Conservation (phyloP, 2,888 invertebrate species). For the Camponotus fellah region DNA sequence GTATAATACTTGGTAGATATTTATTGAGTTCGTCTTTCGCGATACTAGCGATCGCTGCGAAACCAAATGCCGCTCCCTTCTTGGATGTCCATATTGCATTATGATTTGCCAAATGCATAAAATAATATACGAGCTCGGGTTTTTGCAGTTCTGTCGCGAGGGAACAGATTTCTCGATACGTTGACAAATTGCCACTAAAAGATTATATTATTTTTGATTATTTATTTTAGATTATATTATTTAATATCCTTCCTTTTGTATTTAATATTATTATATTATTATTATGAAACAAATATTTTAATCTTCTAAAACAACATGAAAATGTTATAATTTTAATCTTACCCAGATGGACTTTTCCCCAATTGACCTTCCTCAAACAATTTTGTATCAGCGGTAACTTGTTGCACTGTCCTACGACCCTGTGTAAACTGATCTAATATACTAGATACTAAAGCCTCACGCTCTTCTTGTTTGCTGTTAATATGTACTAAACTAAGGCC, state of each 20-base stretch:
- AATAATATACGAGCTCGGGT: slow-evolving; percentile 97
- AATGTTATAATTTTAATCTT: slow-evolving; percentile 70
- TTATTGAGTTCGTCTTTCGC: slow-evolving; percentile 94
- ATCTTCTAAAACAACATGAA: neutral
- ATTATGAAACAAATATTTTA: neutral
- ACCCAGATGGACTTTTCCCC: slow-evolving; percentile 96
- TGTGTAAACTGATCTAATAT: slow-evolving; percentile 94
- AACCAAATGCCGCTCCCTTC: slow-evolving; percentile 97
- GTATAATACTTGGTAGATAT: slow-evolving; percentile 94
- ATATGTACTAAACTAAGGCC: slow-evolving; percentile 96
- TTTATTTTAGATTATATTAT: too few species aligned
- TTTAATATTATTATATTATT: neutral
- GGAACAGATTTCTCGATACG: slow-evolving; percentile 97
- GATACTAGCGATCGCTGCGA: slow-evolving; percentile 94
- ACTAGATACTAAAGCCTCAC: slow-evolving; percentile 91
- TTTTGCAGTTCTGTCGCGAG: slow-evolving; percentile 97
- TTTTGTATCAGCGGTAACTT: slow-evolving; percentile 94
- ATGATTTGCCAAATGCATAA: slow-evolving; percentile 98
- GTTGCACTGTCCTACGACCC: slow-evolving; percentile 91
- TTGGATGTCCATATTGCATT: slow-evolving; percentile 98
- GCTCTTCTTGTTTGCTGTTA: slow-evolving; percentile 91
- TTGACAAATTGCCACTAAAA: slow-evolving; percentile 94
- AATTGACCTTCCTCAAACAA: slow-evolving; percentile 95
- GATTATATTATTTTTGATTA: slow-evolving; percentile 52
- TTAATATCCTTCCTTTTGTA: neutral